phyloP scores from a whole-genome alignment of 2,797 vertebrate genomes.

The Parauchenoglanis punctatus region DNA sequence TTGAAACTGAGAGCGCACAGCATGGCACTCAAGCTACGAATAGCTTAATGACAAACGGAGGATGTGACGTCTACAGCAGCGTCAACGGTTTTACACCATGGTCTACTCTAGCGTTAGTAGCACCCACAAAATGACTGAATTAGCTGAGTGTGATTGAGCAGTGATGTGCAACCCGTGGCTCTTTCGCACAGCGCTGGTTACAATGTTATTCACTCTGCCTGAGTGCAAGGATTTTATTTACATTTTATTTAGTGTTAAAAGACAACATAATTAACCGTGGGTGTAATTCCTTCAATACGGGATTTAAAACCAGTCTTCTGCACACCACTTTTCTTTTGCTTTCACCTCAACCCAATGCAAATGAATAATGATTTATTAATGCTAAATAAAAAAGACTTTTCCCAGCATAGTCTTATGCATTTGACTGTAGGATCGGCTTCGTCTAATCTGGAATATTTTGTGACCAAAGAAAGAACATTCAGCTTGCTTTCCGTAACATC shows the following conservation, averaged over 20 bases:
- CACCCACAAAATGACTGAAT: background rate
- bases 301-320: background rate
- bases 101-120: background rate
- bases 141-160: background rate
- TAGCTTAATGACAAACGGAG: background rate
- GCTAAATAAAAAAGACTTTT: background rate
- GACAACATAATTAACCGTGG: background rate
- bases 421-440: background rate
- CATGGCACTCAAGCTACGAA: background rate
- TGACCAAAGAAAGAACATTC: background rate
- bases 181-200: background rate
- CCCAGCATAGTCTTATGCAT: background rate
- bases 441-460: background rate
- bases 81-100: background rate
- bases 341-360: background rate
- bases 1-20: background rate
- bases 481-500: background rate
- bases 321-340: background rate
- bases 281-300: background rate
- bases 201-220: background rate
- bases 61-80: background rate
- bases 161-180: background rate
- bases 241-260: background rate
- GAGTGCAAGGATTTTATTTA: background rate
- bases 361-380: background rate